A percentile compares a stretch with the other conserved stretches of the same genome.
Evolutionary conservation across 92 coral and sea anemone species (phyloP).

Genomic region (Desmophyllum pertusum): DNA sequence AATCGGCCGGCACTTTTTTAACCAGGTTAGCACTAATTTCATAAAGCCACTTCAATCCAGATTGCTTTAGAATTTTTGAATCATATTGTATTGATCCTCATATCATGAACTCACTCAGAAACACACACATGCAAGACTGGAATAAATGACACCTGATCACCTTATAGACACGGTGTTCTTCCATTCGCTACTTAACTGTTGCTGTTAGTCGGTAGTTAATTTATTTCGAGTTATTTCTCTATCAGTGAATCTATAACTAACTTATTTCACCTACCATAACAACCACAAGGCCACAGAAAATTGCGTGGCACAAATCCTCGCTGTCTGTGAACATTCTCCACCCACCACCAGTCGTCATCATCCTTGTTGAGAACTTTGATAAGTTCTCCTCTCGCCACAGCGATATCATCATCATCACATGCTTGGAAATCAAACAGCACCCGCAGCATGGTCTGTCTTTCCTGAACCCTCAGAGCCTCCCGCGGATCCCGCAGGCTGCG

Average conservation of each 20-base stretch:
- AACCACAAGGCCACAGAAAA: constrained; percentile 71
- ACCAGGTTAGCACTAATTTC: background rate
- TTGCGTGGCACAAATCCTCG: constrained; percentile 70
- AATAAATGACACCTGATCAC: background rate
- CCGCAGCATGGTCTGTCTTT: constrained; percentile 44
- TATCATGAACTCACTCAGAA: background rate
- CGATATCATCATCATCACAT: constrained; percentile 59
- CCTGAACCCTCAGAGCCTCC: constrained; percentile 14
- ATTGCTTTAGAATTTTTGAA: background rate
- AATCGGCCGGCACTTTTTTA: too few species aligned
- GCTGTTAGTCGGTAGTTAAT: background rate
- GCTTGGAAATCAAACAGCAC: constrained; percentile 68
- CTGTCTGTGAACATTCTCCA: constrained; percentile 42
- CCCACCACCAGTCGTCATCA: constrained; percentile 72
- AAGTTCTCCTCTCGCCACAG: constrained; percentile 61
- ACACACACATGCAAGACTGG: background rate
- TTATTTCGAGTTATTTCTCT: background rate
- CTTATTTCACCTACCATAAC: constrained; percentile 59
- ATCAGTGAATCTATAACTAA: background rate
- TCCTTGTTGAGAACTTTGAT: constrained; percentile 61
- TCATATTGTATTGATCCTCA: background rate
- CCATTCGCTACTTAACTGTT: background rate
- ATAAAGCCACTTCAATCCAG: background rate
- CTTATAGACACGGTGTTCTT: background rate
- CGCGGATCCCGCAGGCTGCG: constrained; percentile 17